phyloP scores from a whole-genome alignment of 2,113 vertebrate species.

The Malurus cyaneus region DNA sequence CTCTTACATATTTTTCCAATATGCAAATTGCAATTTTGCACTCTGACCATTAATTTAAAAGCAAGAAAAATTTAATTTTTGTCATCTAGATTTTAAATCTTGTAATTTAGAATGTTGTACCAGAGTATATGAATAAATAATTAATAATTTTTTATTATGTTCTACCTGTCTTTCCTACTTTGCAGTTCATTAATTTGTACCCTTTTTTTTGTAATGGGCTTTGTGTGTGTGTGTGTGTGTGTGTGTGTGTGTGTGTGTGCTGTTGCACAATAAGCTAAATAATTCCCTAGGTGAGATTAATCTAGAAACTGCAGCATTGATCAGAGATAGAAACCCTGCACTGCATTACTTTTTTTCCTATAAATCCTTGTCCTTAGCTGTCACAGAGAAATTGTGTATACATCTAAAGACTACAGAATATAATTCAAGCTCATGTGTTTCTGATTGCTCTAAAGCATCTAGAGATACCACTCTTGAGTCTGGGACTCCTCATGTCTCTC shows the following conservation, averaged over 20 bases:
- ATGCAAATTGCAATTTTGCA: background rate
- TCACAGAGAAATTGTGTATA: constrained; percentile 16
- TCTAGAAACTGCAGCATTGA: background rate
- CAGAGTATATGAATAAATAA: background rate
- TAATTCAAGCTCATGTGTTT: constrained; percentile 44
- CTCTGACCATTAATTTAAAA: background rate
- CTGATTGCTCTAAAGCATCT: background rate
- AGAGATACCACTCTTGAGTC: constrained; percentile 3
- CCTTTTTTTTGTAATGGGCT: background rate
- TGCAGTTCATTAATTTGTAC: background rate
- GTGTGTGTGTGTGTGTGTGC: too few species aligned
- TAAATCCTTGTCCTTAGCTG: constrained; percentile 2
- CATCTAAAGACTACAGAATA: constrained; percentile 11
- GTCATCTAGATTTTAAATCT: background rate
- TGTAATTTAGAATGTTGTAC: background rate
- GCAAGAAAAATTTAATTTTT: background rate
- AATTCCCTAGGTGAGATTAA: background rate
- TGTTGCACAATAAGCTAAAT: background rate
- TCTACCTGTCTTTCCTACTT: background rate
- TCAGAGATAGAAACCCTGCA: background rate
- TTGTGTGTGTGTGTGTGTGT: background rate
- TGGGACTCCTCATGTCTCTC: constrained; percentile 21
- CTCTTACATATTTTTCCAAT: background rate
- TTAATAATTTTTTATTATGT: background rate
- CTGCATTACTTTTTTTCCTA: background rate